phyloP scores from a whole-genome alignment of 2,888 invertebrate genomes.

The Sminthurides aquaticus region DNA sequence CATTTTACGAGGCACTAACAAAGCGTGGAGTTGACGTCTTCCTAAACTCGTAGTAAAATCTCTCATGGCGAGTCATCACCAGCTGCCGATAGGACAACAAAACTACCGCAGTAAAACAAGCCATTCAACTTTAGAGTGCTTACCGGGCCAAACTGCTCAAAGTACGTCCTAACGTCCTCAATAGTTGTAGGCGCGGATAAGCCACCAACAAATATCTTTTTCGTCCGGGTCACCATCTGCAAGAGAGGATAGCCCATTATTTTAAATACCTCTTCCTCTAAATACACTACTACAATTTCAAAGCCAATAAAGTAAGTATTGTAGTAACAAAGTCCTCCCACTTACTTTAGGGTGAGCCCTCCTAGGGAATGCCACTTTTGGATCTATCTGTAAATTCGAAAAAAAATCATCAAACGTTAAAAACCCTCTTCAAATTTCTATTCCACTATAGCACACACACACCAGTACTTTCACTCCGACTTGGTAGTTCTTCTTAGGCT shows the following conservation, averaged over 20 bases:
- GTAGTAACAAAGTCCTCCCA: no score
- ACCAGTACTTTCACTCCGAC: no score
- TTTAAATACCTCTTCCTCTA: neutral
- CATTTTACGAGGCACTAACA: neutral
- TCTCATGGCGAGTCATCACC: no score
- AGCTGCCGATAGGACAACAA: no score
- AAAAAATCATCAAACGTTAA: conserved; percentile 30
- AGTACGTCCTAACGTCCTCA: conserved; percentile 99
- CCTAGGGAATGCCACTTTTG: conserved; percentile 99
- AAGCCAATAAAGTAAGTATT: neutral
- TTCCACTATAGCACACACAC: no score
- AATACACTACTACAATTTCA: neutral
- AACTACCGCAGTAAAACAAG: neutral
- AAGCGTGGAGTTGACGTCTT: no score
- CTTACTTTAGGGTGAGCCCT: conserved; percentile 98
- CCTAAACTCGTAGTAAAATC: no score
- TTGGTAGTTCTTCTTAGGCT: no score
- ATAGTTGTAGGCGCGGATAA: conserved; percentile 98
- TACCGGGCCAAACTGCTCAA: conserved; percentile 99
- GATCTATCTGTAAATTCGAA: conserved; percentile 85
- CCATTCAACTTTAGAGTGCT: conserved; percentile 51
- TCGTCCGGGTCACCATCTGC: conserved; percentile 99
- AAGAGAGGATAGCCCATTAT: conserved; percentile 47
- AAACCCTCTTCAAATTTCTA: no score
- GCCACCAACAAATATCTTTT: conserved; percentile 99